Conservation (phyloP, 2,888 invertebrate genomes). For the Vesta saturnalis region DNA sequence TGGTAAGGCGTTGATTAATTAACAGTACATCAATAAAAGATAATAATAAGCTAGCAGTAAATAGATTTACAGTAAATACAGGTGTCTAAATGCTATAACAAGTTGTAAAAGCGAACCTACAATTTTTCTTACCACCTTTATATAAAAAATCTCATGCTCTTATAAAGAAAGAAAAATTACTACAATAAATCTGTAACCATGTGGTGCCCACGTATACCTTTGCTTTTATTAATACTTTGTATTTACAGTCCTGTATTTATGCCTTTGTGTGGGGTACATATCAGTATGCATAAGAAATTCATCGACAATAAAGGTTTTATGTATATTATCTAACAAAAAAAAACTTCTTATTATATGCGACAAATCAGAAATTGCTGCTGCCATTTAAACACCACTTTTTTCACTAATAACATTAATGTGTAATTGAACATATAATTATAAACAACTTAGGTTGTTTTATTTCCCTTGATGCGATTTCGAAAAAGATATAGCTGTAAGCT, state of each 20-base stretch:
- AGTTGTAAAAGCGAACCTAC: slow-evolving; percentile 23
- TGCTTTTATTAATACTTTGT: slow-evolving; percentile 37
- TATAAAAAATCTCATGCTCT: slow-evolving; percentile 24
- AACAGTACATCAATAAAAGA: neutral
- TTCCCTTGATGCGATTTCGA: slow-evolving; percentile 33
- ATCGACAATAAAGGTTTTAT: slow-evolving; percentile 34
- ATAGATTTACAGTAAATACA: slow-evolving; percentile 8
- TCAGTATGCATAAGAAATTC: slow-evolving; percentile 38
- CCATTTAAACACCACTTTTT: too few relatives aligned
- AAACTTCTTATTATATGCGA: too few relatives aligned
- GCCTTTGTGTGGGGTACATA: slow-evolving; percentile 41
- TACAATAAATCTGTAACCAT: slow-evolving; percentile 36
- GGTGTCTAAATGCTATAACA: slow-evolving; percentile 23
- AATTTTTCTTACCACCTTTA: slow-evolving; percentile 27
- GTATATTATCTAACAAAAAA: too few relatives aligned
- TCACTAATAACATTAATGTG: too few relatives aligned
- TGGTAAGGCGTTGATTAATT: neutral
- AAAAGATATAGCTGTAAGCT: slow-evolving; percentile 46
- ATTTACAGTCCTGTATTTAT: slow-evolving; percentile 40
- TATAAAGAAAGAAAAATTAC: slow-evolving; percentile 36
- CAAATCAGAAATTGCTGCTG: too few relatives aligned
- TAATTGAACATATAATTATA: slow-evolving; percentile 27
- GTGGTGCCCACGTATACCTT: slow-evolving; percentile 38
- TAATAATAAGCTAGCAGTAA: slow-evolving; percentile 2
- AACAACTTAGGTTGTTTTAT: slow-evolving; percentile 16